A percentile compares a stretch with the other conserved stretches of the same genome.
Evolutionary conservation across 1,140 invertebrate species (phyloP).

Genomic region (Pseudachorutes palmiensis): DNA sequence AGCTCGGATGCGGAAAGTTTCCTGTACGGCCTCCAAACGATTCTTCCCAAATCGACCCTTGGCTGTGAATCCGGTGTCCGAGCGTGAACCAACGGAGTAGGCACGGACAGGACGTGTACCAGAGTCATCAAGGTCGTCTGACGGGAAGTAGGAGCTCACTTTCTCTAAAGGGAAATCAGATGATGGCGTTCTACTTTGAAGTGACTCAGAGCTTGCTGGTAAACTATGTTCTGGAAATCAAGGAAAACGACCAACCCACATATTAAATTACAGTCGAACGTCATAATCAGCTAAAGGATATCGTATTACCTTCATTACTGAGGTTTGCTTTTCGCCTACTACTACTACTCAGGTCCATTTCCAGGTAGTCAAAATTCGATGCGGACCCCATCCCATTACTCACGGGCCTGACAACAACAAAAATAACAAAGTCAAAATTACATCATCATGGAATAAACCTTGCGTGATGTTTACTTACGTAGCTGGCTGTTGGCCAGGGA

Average conservation of each 20-base stretch:
- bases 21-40: conserved; percentile 31
- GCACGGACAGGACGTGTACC: conserved; percentile 58
- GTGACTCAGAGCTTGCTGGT: conserved; percentile 53
- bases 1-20: conserved; percentile 25
- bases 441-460: not conserved
- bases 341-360: conserved; percentile 33
- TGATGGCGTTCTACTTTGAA: conserved; percentile 63
- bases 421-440: not conserved
- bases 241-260: too few relatives aligned
- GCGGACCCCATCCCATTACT: conserved; percentile 22
- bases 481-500: conserved; percentile 41
- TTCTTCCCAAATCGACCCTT: conserved; percentile 31
- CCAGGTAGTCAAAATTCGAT: conserved; percentile 33
- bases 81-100: conserved; percentile 76
- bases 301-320: conserved; percentile 35
- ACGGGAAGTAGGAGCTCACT: conserved; percentile 54
- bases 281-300: too few relatives aligned
- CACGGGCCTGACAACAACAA: not conserved
- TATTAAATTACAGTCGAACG: too few relatives aligned
- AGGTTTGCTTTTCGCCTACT: conserved; percentile 29
- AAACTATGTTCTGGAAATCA: conserved; percentile 43
- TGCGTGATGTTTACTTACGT: conserved; percentile 15
- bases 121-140: conserved; percentile 49
- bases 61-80: conserved; percentile 44
- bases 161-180: conserved; percentile 57